Conservation (phyloP, 2,113 vertebrate genomes). For the Tiliqua scincoides region DNA sequence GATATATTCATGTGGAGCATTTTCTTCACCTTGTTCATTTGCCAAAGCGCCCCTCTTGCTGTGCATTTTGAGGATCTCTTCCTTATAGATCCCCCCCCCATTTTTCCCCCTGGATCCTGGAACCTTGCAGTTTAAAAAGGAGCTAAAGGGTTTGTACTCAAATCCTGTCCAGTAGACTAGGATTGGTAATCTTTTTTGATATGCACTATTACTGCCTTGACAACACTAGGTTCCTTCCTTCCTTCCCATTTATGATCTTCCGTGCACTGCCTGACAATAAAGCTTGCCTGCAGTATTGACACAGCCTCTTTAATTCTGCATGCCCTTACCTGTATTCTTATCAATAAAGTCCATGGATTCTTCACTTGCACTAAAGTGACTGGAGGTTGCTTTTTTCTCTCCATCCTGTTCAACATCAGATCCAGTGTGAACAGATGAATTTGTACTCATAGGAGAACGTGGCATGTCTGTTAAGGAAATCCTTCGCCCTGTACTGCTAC, state of each 20-base stretch:
- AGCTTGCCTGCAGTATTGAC: not conserved
- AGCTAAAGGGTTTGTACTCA: no score
- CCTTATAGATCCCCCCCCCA: no score
- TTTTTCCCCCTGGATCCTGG: no score
- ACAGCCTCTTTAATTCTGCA: not conserved
- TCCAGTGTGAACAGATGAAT: conserved; percentile 96
- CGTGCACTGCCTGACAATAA: not conserved
- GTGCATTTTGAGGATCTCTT: no score
- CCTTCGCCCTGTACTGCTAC: conserved; percentile 83
- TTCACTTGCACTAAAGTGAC: conserved; percentile 95
- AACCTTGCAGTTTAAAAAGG: no score
- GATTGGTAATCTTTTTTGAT: no score
- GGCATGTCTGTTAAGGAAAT: conserved; percentile 95
- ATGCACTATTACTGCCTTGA: not conserved
- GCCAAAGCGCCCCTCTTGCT: no score
- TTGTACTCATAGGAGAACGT: conserved; percentile 95
- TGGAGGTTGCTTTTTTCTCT: conserved; percentile 89
- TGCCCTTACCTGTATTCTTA: conserved; percentile 80
- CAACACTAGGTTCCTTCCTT: not conserved
- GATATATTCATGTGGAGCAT: no score
- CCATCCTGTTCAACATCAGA: conserved; percentile 94
- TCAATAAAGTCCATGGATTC: conserved; percentile 97
- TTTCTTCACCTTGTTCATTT: no score
- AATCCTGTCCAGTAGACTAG: no score
- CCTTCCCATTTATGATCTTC: not conserved